Evolutionary conservation across 64 coral and sea anemone species (phyloP), one percentile per base, ranked within the genome.

Genomic region (Trachythela sp.): DNA sequence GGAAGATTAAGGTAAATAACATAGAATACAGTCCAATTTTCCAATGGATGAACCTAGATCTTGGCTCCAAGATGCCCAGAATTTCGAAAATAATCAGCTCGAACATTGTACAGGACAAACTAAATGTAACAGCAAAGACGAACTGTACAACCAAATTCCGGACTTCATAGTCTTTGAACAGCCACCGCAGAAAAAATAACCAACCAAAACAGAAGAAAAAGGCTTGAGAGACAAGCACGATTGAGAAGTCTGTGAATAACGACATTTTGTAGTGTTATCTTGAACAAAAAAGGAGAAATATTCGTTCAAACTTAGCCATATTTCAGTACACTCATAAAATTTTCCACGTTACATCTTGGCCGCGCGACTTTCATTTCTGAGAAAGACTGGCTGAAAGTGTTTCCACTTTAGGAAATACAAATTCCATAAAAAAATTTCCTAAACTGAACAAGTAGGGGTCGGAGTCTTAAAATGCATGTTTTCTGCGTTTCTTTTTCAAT

Each of bases 111-210:
- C 96, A 99, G 3, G 96, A 99, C 6, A 99, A 70, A 26, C 91
- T 84, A 70, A 99, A 99, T 22, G 96, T 99, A n/a, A 99, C 84
- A 3, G 96, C 94, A 51, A 99, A 99, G 9, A 99, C 93, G 17
- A 99, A 58, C 84, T 99, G 96, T 4, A 99, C 96, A 10, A 68
- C 96, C 56, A 89, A 75, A 41, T 99, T 93, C 58, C 93, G 93
- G 39, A 99, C 96, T 87, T 99, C 96, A 30, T 93, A 99, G 76
- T 99, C 94, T 77, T 93, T 99, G 60, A 99, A 99, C 34, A 99
- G 91, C 89, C 96, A 92, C 88, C 96, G 94, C 96, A 95, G 95
- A 60, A 99, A 99, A 33, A 99, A 99, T 86, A 99, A 92, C 96
- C 96, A 99, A 26, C 96, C 96, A 83, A 99, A 91, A 38, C 92